Conservation (phyloP, 2,888 invertebrate genomes). For the Acleris literana region DNA sequence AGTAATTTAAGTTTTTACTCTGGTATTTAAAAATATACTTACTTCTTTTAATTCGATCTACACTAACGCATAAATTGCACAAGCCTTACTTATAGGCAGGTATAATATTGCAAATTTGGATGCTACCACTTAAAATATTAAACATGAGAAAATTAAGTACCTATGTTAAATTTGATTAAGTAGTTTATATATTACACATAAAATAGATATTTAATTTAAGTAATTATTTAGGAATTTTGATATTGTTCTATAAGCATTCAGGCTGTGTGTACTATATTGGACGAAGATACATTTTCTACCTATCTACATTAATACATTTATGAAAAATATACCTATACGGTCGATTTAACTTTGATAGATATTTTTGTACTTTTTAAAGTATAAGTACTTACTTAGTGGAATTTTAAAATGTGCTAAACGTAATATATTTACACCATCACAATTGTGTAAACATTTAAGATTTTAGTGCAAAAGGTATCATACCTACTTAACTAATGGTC, state of each 20-base stretch:
- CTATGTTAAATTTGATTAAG: too few species aligned
- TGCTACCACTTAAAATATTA: background rate
- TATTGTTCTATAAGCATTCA: background rate
- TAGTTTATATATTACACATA: too few species aligned
- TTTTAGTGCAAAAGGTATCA: conserved; percentile 9
- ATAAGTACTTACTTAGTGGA: too few species aligned
- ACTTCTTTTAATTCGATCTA: conserved; percentile 5
- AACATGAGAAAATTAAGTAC: too few species aligned
- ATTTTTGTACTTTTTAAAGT: too few species aligned
- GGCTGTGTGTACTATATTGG: background rate
- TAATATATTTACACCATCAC: background rate
- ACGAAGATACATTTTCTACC: background rate
- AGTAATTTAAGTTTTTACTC: background rate
- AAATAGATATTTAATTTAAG: too few species aligned
- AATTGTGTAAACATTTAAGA: background rate
- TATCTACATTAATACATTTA: background rate
- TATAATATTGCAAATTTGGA: background rate
- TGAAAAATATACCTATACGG: conserved; percentile 20
- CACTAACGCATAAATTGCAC: conserved; percentile 1
- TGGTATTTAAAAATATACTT: background rate
- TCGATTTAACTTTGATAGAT: too few species aligned
- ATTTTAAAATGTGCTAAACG: too few species aligned
- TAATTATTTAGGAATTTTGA: too few species aligned
- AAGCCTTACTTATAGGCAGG: background rate
- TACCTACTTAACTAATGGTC: conserved; percentile 26